Conservation (phyloP, 2,797 vertebrate species). For the Pyrocephalus nanus region DNA sequence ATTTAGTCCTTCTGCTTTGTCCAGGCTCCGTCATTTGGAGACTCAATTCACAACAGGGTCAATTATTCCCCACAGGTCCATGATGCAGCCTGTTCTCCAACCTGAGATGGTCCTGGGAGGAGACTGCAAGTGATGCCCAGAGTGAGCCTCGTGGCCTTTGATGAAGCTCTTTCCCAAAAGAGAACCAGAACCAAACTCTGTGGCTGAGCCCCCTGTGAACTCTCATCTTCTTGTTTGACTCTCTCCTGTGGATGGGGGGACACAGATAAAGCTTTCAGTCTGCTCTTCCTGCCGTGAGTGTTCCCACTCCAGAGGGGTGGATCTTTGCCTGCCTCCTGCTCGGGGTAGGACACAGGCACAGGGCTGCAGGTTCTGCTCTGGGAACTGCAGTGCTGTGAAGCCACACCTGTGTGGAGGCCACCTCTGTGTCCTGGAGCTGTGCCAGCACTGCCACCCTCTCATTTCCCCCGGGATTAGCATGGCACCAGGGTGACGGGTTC, state of each 20-base stretch:
- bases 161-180: neutral
- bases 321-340: neutral
- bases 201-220: neutral
- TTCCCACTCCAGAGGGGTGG: rapidly evolving
- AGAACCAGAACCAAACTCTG: neutral
- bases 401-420: neutral
- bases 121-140: neutral
- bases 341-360: rapidly evolving
- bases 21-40: neutral
- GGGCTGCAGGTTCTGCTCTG: neutral
- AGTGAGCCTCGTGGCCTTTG: neutral
- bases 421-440: neutral
- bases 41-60: neutral
- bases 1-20: neutral
- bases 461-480: neutral
- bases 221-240: neutral
- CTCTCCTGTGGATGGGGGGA: neutral
- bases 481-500: neutral
- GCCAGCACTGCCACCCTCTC: neutral
- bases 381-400: rapidly evolving
- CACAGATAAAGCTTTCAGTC: neutral
- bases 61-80: neutral
- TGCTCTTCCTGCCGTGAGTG: neutral
- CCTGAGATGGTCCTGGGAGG: neutral
- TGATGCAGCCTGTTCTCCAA: neutral